phyloP scores from a whole-genome alignment of 2,113 vertebrate genomes.

The Tragulus kanchil region DNA sequence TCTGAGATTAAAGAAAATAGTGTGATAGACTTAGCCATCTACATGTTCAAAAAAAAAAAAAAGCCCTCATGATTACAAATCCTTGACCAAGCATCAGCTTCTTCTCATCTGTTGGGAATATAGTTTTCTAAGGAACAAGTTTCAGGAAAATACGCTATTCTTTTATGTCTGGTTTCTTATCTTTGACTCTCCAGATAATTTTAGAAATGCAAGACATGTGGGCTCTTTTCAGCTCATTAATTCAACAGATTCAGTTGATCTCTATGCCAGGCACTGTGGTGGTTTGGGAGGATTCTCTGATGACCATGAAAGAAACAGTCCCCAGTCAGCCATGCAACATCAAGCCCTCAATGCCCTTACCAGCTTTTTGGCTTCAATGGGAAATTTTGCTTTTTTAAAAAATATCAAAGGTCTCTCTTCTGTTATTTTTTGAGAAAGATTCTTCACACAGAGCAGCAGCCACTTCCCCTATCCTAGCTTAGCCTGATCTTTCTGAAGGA shows the following conservation, averaged over 20 bases:
- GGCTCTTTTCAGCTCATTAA: not conserved
- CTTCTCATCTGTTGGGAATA: not conserved
- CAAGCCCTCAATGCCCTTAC: not conserved
- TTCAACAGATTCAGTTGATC: not conserved
- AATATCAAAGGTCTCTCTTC: not conserved
- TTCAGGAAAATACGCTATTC: not conserved
- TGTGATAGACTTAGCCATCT: not conserved
- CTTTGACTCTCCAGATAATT: not conserved
- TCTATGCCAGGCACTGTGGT: not conserved
- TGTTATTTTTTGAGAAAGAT: not conserved
- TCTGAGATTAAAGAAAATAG: not conserved
- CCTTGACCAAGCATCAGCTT: not conserved
- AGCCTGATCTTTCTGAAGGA: not conserved
- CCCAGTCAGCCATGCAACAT: not conserved
- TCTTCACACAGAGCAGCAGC: not conserved
- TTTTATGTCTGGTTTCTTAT: constrained; percentile 40
- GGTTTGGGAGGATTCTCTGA: not conserved
- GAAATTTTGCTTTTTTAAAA: not conserved
- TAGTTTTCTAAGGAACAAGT: not conserved
- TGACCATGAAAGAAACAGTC: not conserved
- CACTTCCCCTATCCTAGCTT: not conserved
- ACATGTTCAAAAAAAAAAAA: not conserved
- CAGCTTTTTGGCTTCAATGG: not conserved
- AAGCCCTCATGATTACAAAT: not conserved
- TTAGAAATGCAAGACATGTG: not conserved